Percentiles rank a stretch among this genome's conserved stretches.
Conservation (phyloP, 2,888 invertebrate species). For the Drosophila cognata region DNA sequence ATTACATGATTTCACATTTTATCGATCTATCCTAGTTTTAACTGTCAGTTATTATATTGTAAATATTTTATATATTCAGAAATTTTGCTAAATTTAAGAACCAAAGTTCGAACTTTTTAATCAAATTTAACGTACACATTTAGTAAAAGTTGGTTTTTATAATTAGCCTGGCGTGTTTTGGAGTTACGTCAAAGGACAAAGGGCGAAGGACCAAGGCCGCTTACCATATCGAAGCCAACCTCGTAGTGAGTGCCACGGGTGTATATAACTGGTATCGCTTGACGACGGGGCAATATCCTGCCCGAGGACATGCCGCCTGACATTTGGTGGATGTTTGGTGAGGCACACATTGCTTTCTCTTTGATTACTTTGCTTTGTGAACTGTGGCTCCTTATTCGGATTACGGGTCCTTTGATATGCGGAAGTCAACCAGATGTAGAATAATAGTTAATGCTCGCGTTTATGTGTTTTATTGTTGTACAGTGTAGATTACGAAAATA, state of each 20-base stretch:
- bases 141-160: background rate
- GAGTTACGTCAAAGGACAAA: background rate
- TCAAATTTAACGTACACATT: background rate
- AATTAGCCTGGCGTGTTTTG: constrained; percentile 1
- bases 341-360: constrained; percentile 12
- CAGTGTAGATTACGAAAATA: background rate
- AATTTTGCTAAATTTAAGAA: no score
- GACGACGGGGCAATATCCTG: constrained; percentile 85
- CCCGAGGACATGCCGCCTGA: constrained; percentile 60
- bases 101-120: background rate
- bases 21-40: background rate
- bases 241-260: constrained; percentile 93
- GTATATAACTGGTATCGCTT: constrained; percentile 91
- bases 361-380: constrained; percentile 13
- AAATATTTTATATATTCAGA: no score
- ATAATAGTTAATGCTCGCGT: constrained; percentile 2
- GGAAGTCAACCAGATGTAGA: background rate
- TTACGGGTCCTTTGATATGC: background rate
- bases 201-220: constrained; percentile 78
- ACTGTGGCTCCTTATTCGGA: constrained; percentile 25
- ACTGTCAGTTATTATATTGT: no score
- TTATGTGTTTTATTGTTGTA: background rate
- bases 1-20: background rate
- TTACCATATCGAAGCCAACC: constrained; percentile 94
- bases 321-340: constrained; percentile 41